Conservation (phyloP, 35 echinoderm and acorn worm species). For the Nesometra sesokonis region DNA sequence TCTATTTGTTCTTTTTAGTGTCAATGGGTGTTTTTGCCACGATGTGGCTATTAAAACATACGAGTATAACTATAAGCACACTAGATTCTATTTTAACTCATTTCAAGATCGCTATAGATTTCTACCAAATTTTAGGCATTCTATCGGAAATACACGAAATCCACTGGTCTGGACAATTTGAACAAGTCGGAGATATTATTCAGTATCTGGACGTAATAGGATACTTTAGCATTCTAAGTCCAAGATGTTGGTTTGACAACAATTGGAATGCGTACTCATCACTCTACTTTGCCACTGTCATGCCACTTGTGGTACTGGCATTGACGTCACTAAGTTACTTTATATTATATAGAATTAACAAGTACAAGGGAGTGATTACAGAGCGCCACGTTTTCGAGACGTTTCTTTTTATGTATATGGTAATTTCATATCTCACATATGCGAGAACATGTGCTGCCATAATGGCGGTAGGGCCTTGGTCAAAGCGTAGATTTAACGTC, state of each 20-base stretch:
- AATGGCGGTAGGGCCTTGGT: neutral
- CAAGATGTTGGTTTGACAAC: neutral
- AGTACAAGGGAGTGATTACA: neutral
- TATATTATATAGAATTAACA: neutral
- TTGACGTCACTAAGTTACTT: neutral
- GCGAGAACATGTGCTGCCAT: neutral
- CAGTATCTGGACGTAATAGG: neutral
- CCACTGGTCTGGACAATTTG: neutral
- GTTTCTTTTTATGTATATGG: neutral
- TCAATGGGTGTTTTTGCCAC: too few relatives aligned
- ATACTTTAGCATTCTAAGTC: neutral
- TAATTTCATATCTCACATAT: neutral
- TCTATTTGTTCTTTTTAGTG: too few relatives aligned
- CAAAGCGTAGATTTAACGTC: neutral
- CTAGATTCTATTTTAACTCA: too few relatives aligned
- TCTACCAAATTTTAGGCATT: neutral
- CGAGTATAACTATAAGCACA: too few relatives aligned
- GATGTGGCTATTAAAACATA: too few relatives aligned
- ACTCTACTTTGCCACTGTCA: neutral
- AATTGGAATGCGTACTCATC: neutral
- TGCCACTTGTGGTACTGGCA: neutral
- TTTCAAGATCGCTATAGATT: neutral
- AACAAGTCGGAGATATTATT: neutral
- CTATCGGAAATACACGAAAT: neutral
- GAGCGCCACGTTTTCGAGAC: neutral